Evolutionary conservation across 2,888 invertebrate genomes (phyloP).

Genomic region (Hydraecia micacea): DNA sequence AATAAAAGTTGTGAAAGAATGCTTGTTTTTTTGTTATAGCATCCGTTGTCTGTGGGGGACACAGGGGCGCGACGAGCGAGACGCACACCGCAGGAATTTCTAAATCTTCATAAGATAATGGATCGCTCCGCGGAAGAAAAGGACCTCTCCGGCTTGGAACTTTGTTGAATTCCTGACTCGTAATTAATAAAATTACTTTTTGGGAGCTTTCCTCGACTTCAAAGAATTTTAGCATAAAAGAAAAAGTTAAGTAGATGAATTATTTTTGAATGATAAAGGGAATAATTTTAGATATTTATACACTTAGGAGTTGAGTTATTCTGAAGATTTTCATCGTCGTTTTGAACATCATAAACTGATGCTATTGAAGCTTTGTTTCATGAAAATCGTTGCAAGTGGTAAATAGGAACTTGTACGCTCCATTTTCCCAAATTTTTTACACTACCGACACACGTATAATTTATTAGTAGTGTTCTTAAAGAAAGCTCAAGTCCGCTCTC

Average conservation of each 20-base stretch:
- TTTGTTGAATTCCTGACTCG: conserved; percentile 90
- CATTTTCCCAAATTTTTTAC: not conserved
- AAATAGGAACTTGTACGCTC: not conserved
- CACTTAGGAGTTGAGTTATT: conserved; percentile 79
- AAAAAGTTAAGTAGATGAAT: conserved; percentile 90
- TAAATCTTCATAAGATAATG: conserved; percentile 90
- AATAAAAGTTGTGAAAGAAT: conserved; percentile 68
- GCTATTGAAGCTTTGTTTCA: conserved; percentile 37
- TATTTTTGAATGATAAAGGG: conserved; percentile 89
- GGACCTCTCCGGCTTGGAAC: conserved; percentile 88
- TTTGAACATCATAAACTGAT: conserved; percentile 52
- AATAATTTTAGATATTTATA: conserved; percentile 88
- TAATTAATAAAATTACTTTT: conserved; percentile 91
- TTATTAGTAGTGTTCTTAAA: conserved; percentile 60
- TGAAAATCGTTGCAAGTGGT: conserved; percentile 8
- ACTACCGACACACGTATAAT: conserved; percentile 26
- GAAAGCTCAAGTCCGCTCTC: conserved; percentile 65
- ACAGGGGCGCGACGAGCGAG: conserved; percentile 65
- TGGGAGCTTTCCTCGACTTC: conserved; percentile 90
- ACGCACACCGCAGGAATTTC: conserved; percentile 88
- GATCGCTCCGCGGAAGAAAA: conserved; percentile 88
- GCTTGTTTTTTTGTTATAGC: conserved; percentile 58
- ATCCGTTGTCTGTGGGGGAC: conserved; percentile 52
- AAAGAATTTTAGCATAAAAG: conserved; percentile 90
- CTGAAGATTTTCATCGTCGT: conserved; percentile 69